phyloP scores from a whole-genome alignment of 2,888 invertebrate genomes.

The Drosophila affinis region DNA sequence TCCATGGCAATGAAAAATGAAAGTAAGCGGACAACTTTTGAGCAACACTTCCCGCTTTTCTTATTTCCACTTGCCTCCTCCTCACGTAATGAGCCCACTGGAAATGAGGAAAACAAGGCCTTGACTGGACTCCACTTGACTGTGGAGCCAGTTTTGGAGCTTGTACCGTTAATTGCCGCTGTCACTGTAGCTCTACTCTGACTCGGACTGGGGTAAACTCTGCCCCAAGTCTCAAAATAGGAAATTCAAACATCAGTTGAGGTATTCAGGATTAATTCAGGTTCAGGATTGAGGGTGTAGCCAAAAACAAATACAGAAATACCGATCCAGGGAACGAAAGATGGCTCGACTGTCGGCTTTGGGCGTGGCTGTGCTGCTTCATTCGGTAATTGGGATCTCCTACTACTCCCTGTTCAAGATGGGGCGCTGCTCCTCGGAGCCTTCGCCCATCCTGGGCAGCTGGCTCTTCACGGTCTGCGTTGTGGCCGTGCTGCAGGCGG shows the following conservation, averaged over 20 bases:
- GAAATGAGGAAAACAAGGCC: conserved; percentile 61
- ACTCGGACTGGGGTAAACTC: not conserved
- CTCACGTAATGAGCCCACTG: conserved; percentile 43
- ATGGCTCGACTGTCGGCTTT: conserved; percentile 62
- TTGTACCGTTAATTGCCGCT: no score
- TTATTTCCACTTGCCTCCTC: conserved; percentile 15
- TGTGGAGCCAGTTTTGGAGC: conserved; percentile 51
- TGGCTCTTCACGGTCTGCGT: conserved; percentile 67
- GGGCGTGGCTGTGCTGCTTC: conserved; percentile 53
- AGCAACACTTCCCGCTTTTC: conserved; percentile 5
- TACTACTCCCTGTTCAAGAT: conserved; percentile 53
- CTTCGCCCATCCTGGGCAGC: conserved; percentile 55
- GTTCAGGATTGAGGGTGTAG: not conserved
- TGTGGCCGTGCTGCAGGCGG: conserved; percentile 42
- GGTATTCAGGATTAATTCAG: not conserved
- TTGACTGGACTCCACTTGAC: conserved; percentile 37
- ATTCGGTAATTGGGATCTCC: conserved; percentile 65
- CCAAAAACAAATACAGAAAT: not conserved
- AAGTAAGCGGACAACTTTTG: conserved; percentile 55
- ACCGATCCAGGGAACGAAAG: not conserved
- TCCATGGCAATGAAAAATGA: conserved; percentile 47
- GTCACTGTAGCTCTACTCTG: no score
- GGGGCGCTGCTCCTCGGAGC: conserved; percentile 41
- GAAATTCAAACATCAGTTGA: not conserved
- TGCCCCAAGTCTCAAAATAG: conserved; percentile 2